Base-by-base conservation (phyloP, 2,113 vertebrate genomes). In the Burhinus oedicnemus region DNA sequence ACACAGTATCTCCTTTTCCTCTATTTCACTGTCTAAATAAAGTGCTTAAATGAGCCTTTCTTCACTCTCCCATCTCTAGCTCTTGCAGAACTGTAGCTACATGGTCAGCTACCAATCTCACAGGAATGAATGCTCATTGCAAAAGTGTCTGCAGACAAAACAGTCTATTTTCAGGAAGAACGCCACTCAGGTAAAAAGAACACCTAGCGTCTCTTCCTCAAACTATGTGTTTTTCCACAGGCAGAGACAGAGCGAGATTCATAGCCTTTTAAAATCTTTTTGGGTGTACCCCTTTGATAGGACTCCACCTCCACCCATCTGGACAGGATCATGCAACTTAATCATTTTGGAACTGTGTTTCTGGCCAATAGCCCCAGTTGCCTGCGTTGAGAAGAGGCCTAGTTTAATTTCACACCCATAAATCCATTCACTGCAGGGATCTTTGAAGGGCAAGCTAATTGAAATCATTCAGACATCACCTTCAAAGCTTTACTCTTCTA, bases 151-250 rank as follows among this genome's bases (percentile, higher is more conserved):
- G 38, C 64, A 77, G 51, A 25, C 20, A 20, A 86, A 86, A n/a
- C n/a, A 57, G 30, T 25, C 18, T 57, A 25, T 55, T 62, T 77
- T 32, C 26, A 11, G 32, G 19, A 55, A 51, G 45, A 79, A 21
- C 2, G 2, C 4, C 6, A 1, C 18, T 57, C 17, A 25, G 32
- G 2, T 52, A 7, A 34, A 5, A 61, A 49, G 6, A 62, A 12
- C 17, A 78, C 8, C 4, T 12, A 38, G 6, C 6, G 29, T 5
- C 17, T 61, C 32, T 36, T 82, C 29, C 32, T 58, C 47, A 12
- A 42, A 23, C 12, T 6, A 0, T 2, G 5, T 55, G 15, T 42
- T 72, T 44, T 49, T 65, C 23, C 22, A 27, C 38, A 68, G 58
- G 22, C 52, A 58, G 20, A 38, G 32, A 26, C 21, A 57, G 34